These are phyloP conservation scores for Lasioglossum calceatum DNA, from an alignment of 2,888 invertebrate species.

Conservation along the genomic window DNA sequence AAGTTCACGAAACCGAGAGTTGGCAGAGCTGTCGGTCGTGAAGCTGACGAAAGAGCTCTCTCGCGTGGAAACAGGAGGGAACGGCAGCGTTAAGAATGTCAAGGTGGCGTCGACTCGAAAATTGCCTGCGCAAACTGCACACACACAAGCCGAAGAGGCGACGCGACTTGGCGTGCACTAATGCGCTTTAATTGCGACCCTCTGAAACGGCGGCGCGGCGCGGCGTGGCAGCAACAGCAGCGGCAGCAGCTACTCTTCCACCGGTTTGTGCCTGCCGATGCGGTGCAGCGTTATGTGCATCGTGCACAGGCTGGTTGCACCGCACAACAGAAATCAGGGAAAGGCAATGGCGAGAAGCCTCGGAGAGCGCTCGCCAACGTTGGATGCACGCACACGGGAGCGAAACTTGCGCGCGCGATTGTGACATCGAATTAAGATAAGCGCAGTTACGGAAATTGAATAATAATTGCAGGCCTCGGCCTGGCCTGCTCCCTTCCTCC, in stretches of 20 bases:
- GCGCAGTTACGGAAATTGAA: conserved; percentile 81
- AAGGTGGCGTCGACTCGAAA: conserved; percentile 77
- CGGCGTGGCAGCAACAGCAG: background rate
- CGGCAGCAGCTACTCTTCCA: conserved; percentile 36
- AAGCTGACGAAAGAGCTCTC: conserved; percentile 43
- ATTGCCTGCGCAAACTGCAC: conserved; percentile 72
- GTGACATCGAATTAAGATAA: conserved; percentile 81
- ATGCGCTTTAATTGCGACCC: conserved; percentile 81
- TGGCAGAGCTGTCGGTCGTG: background rate
- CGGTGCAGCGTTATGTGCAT: background rate
- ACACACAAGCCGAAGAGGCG: conserved; percentile 65
- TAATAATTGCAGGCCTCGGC: conserved; percentile 79
- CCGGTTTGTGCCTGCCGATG: conserved; percentile 23
- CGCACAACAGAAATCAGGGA: conserved; percentile 19
- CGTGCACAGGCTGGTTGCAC: background rate
- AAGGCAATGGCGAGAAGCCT: background rate
- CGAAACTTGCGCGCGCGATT: conserved; percentile 66
- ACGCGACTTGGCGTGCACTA: conserved; percentile 71
- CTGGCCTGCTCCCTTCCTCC: conserved; percentile 10
- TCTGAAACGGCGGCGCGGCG: conserved; percentile 49
- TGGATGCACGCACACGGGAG: background rate
- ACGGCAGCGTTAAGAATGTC: conserved; percentile 76
- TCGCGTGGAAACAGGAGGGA: conserved; percentile 22
- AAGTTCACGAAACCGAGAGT: background rate
- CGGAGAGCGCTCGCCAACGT: background rate